These are phyloP conservation scores for Anas platyrhynchos DNA, from an alignment of 2,113 vertebrate species.

Conservation along the genomic window DNA sequence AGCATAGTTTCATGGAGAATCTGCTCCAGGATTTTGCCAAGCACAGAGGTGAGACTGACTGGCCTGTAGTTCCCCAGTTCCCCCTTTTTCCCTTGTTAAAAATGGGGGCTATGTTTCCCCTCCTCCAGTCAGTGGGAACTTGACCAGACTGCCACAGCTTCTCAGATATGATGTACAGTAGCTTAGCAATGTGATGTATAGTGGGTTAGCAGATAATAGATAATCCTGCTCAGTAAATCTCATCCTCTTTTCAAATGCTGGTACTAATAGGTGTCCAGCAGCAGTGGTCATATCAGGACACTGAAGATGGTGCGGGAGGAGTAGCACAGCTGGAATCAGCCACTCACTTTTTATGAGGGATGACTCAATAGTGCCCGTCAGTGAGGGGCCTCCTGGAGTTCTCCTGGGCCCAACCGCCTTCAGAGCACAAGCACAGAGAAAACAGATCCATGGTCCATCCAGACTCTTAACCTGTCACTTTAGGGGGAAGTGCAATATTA, in stretches of 20 bases:
- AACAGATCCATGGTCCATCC: not conserved
- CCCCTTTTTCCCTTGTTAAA: too few species aligned
- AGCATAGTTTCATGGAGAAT: too few species aligned
- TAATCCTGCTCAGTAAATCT: not conserved
- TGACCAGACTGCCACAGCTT: too few species aligned
- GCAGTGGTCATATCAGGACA: not conserved
- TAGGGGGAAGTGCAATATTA: not conserved
- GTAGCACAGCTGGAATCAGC: fast-evolving
- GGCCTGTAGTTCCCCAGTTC: too few species aligned
- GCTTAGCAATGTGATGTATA: too few species aligned
- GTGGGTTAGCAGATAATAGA: not conserved
- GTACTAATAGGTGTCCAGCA: not conserved
- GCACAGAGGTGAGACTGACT: too few species aligned
- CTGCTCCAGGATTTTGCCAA: too few species aligned
- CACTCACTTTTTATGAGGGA: not conserved
- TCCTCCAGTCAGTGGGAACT: too few species aligned
- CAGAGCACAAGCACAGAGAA: not conserved
- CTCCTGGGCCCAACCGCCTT: not conserved
- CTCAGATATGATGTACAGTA: too few species aligned
- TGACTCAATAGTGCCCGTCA: not conserved
- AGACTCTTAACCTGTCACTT: not conserved
- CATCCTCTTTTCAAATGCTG: not conserved
- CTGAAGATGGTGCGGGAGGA: not conserved
- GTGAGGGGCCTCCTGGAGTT: not conserved
- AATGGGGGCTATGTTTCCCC: too few species aligned